These are phyloP conservation scores for Cephus sareptanus DNA, from an alignment of 2,888 invertebrate genomes.

Conservation along the genomic window DNA sequence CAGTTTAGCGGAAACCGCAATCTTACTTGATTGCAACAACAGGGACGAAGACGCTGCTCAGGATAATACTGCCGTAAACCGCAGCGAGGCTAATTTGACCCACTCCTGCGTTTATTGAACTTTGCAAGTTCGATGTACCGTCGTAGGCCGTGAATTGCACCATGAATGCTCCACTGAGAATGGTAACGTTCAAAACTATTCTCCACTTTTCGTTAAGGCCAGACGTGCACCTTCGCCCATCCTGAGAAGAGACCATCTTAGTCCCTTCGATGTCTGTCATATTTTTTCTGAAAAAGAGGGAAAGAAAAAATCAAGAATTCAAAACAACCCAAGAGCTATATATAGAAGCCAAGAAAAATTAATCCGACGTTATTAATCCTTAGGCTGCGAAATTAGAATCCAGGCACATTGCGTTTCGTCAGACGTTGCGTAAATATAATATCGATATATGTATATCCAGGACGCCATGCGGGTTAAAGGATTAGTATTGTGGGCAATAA, in stretches of 20 bases:
- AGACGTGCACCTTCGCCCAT: background rate
- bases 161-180: slow-evolving; percentile 71
- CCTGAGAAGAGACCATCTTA: background rate
- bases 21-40: slow-evolving; percentile 68
- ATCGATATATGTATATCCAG: too few species aligned
- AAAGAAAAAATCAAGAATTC: background rate
- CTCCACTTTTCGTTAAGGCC: background rate
- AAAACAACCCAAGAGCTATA: background rate
- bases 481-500: background rate
- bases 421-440: too few species aligned
- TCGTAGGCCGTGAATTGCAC: slow-evolving; percentile 76
- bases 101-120: slow-evolving; percentile 69
- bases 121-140: slow-evolving; percentile 70
- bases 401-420: too few species aligned
- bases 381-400: too few species aligned
- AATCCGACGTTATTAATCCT: background rate
- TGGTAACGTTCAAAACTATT: background rate
- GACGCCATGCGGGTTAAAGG: background rate
- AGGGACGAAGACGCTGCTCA: slow-evolving; percentile 69
- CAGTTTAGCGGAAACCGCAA: background rate
- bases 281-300: background rate
- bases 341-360: background rate
- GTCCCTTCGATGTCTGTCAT: background rate
- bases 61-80: slow-evolving; percentile 68
- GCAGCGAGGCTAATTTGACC: slow-evolving; percentile 69